Evolutionary conservation across 2,797 vertebrate species (phyloP).

Genomic region (Phrynocephalus vlangalii): DNA sequence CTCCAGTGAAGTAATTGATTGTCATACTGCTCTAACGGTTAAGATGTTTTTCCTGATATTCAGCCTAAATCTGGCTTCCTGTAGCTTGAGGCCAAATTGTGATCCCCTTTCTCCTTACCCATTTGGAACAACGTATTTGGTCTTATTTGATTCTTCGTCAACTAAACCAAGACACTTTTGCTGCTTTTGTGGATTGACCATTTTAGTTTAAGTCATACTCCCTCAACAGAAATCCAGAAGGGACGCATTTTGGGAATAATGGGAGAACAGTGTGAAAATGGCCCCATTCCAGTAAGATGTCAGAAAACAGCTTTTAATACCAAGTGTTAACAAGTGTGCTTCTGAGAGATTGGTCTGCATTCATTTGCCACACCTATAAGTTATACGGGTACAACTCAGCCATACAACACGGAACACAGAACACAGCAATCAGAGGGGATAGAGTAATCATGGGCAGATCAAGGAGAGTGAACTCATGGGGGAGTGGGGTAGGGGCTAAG

Average conservation of each 20-base stretch:
- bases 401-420: not conserved
- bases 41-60: no score
- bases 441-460: not conserved
- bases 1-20: no score
- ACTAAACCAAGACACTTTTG: not conserved
- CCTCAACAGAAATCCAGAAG: not conserved
- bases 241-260: no score
- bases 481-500: not conserved
- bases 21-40: no score
- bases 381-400: not conserved
- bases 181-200: not conserved
- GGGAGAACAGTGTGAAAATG: not conserved
- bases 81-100: not conserved
- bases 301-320: not conserved
- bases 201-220: not conserved
- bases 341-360: not conserved
- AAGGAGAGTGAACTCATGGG: not conserved
- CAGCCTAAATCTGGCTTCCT: no score
- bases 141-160: not conserved
- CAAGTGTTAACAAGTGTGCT: not conserved
- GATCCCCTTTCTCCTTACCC: not conserved
- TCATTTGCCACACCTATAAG: no score
- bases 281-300: not conserved
- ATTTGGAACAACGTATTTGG: not conserved
- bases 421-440: not conserved